Evolutionary conservation across 2,888 invertebrate genomes (phyloP).

Genomic region (Galeopsomyia nigrocyanea): DNA sequence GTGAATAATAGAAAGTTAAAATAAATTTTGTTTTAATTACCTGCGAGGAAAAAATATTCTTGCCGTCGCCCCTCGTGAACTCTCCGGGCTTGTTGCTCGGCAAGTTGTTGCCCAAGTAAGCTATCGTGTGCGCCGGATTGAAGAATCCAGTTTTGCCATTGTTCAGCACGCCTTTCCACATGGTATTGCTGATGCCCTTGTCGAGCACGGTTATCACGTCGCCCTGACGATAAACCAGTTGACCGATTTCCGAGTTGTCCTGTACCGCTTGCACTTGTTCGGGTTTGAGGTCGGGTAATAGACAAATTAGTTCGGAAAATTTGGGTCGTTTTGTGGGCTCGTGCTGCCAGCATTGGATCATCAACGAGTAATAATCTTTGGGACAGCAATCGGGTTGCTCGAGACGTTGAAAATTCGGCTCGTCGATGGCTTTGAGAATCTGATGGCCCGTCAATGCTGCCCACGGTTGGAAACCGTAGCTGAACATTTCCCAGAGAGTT

Average conservation of each 20-base stretch:
- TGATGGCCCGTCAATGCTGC: conserved; percentile 93
- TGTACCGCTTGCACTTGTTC: conserved; percentile 91
- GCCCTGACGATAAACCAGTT: conserved; percentile 86
- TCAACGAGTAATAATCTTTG: conserved; percentile 89
- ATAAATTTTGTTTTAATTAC: conserved; percentile 69
- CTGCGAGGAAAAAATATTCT: conserved; percentile 72
- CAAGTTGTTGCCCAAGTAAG: conserved; percentile 85
- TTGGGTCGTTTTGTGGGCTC: conserved; percentile 90
- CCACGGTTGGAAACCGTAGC: conserved; percentile 99
- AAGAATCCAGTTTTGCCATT: conserved; percentile 95
- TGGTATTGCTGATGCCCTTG: conserved; percentile 72
- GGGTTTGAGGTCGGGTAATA: conserved; percentile 88
- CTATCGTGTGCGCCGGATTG: conserved; percentile 89
- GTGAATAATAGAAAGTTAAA: neutral
- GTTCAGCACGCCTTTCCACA: conserved; percentile 93
- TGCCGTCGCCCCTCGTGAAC: conserved; percentile 72
- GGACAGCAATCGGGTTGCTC: conserved; percentile 97
- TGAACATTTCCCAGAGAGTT: conserved; percentile 99
- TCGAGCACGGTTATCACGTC: conserved; percentile 95
- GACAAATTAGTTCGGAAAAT: conserved; percentile 85
- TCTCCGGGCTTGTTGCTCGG: conserved; percentile 74
- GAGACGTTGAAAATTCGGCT: conserved; percentile 89
- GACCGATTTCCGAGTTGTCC: conserved; percentile 76
- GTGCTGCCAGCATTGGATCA: conserved; percentile 98
- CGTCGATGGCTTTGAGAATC: conserved; percentile 95